phyloP scores from a whole-genome alignment of 2,888 invertebrate species.

The Coenonympha arcania region DNA sequence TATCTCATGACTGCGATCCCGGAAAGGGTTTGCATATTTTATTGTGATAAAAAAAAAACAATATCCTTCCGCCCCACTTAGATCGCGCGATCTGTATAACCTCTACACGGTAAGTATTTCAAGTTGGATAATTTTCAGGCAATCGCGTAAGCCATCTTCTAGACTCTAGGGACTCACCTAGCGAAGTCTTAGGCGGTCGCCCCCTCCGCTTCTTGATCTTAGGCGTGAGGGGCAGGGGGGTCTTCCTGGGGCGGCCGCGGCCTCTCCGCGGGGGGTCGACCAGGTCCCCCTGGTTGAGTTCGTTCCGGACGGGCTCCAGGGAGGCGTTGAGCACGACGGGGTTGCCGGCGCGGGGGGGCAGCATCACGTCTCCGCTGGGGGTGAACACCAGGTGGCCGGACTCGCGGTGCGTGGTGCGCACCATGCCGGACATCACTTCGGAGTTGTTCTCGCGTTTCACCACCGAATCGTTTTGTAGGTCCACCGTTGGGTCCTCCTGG shows the following conservation, averaged over 20 bases:
- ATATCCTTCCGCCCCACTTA: too few relatives aligned
- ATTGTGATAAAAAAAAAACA: background rate
- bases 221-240: slow-evolving; percentile 64
- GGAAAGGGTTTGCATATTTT: too few relatives aligned
- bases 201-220: slow-evolving; percentile 66
- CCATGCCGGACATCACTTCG: slow-evolving; percentile 68
- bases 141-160: too few relatives aligned
- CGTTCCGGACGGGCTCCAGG: slow-evolving; percentile 41
- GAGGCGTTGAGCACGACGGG: slow-evolving; percentile 43
- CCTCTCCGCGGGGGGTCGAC: slow-evolving; percentile 61
- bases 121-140: background rate
- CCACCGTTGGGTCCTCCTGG: slow-evolving; percentile 69
- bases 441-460: slow-evolving; percentile 58
- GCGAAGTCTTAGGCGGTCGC: slow-evolving; percentile 66
- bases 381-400: slow-evolving; percentile 66
- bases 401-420: slow-evolving; percentile 67
- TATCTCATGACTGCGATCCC: too few relatives aligned
- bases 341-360: slow-evolving; percentile 48
- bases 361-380: slow-evolving; percentile 66
- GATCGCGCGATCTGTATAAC: too few relatives aligned
- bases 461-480: slow-evolving; percentile 50
- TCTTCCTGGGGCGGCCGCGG: slow-evolving; percentile 72
- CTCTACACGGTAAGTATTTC: background rate
- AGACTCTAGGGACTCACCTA: slow-evolving; percentile 47
- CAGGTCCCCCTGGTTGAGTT: slow-evolving; percentile 37